phyloP scores from a whole-genome alignment of 1,140 invertebrate genomes.

The Drosophila rhopaloa region DNA sequence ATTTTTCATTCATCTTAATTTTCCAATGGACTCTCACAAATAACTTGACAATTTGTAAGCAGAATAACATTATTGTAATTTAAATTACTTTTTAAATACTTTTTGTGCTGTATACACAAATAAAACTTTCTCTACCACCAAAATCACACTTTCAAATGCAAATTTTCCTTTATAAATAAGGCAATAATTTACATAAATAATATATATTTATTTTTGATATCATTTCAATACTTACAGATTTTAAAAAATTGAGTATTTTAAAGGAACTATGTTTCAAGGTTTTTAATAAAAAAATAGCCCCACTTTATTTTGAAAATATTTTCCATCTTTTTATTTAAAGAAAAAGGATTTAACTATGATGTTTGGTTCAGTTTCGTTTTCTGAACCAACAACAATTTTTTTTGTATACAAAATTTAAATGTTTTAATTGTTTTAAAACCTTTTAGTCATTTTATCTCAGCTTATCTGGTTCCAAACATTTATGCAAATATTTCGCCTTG shows the following conservation, averaged over 20 bases:
- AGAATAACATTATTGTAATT: constrained; percentile 7
- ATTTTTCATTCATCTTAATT: not conserved
- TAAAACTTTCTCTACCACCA: constrained; percentile 3
- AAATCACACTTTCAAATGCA: not conserved
- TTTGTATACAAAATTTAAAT: no score
- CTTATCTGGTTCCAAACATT: no score
- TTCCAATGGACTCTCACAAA: not conserved
- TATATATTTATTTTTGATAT: constrained; percentile 13
- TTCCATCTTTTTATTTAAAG: no score
- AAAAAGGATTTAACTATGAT: no score
- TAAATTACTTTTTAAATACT: constrained; percentile 16
- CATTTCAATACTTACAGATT: no score
- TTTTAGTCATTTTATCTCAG: no score
- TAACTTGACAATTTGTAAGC: not conserved
- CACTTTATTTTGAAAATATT: no score
- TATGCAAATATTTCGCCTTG: no score
- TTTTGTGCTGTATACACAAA: constrained; percentile 27
- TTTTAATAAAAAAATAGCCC: no score
- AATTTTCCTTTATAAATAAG: not conserved
- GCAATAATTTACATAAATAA: not conserved
- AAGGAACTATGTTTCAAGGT: not conserved
- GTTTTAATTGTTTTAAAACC: no score
- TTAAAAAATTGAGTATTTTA: not conserved
- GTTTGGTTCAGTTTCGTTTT: no score
- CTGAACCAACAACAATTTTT: no score